Percentiles rank a stretch among this genome's conserved stretches.
Conservation (phyloP, 2,113 vertebrate species). For the Edolisoma coerulescens region DNA sequence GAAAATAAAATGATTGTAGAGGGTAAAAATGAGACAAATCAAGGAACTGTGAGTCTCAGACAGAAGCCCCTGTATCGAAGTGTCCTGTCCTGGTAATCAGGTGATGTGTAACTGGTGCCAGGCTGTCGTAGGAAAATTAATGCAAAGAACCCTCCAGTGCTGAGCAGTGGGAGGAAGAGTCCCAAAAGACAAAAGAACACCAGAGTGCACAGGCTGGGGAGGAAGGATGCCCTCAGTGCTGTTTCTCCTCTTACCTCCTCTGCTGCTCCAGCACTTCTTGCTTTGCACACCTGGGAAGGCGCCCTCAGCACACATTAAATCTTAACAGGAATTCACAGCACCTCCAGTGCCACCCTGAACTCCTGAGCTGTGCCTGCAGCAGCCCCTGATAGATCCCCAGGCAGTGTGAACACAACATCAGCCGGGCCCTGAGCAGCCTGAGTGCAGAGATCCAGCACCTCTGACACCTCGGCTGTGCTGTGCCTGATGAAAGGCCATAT, state of each 20-base stretch:
- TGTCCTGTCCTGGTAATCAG: not conserved
- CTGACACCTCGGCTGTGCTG: not conserved
- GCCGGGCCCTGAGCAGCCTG: not conserved
- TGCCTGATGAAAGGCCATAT: not conserved
- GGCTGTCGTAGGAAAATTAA: not conserved
- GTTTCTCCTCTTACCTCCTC: fast-evolving
- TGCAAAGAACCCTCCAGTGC: not conserved
- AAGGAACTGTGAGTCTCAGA: not conserved
- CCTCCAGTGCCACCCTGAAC: not conserved
- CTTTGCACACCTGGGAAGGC: not conserved
- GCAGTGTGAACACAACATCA: fast-evolving
- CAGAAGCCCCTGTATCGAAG: fast-evolving
- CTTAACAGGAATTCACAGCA: not conserved
- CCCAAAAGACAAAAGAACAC: not conserved
- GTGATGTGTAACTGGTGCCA: no score
- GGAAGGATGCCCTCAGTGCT: fast-evolving
- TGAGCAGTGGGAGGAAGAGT: not conserved
- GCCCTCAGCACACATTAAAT: not conserved
- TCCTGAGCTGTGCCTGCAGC: not conserved
- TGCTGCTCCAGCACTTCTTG: not conserved
- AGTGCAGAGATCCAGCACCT: not conserved
- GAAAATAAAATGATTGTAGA: not conserved
- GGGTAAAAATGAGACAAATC: not conserved
- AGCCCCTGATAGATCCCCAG: fast-evolving
- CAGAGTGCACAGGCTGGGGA: not conserved